A percentile compares a stretch with the other conserved stretches of the same genome.
phyloP scores from a whole-genome alignment of 2,113 vertebrate species.

The Chelonoidis abingdonii region DNA sequence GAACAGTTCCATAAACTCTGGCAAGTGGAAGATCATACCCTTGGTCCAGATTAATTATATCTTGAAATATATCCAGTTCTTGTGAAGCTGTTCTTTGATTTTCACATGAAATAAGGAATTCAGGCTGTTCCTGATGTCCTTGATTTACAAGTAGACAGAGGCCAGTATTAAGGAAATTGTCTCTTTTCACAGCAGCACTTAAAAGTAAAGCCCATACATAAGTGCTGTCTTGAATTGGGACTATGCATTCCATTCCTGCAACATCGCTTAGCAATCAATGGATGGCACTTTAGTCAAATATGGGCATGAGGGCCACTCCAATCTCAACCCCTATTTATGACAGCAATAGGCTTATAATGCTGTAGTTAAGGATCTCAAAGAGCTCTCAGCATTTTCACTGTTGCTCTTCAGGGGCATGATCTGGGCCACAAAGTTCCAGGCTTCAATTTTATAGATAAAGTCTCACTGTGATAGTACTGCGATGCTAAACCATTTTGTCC shows the following conservation, averaged over 20 bases:
- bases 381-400: not conserved
- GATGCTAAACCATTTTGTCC: not conserved
- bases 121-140: not conserved
- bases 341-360: not conserved
- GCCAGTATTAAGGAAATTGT: not conserved
- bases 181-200: not conserved
- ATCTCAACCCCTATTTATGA: not conserved
- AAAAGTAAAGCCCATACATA: not conserved
- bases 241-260: not conserved
- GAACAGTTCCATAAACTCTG: constrained; percentile 5
- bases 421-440: not conserved
- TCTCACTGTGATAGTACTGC: not conserved
- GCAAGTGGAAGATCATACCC: not conserved
- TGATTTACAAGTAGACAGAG: not conserved
- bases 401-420: not conserved
- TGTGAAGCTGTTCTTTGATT: not conserved
- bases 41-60: not conserved
- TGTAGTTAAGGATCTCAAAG: not conserved
- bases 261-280: not conserved
- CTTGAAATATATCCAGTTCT: not conserved
- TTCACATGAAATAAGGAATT: not conserved
- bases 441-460: not conserved
- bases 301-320: no score
- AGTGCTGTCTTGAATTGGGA: not conserved
- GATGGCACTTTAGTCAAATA: no score